Evolutionary conservation across 2,797 vertebrate genomes (phyloP).

Genomic region (Echiichthys vipera): DNA sequence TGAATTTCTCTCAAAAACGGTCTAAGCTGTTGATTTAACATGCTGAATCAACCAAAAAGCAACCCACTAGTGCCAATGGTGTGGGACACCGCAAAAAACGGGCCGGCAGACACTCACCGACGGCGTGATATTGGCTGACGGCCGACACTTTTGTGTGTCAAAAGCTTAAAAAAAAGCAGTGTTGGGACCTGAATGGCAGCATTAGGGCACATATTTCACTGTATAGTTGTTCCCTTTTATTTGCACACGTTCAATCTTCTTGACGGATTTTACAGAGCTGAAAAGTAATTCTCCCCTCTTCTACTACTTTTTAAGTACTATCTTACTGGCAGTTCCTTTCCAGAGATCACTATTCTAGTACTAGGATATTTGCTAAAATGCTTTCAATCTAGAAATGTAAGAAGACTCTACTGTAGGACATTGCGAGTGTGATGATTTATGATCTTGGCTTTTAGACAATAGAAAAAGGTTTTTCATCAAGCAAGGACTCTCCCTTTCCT

Average conservation of each 20-base stretch:
- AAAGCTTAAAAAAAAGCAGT: constrained; percentile 14
- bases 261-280: not conserved
- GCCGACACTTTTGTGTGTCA: too few relatives aligned
- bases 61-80: too few relatives aligned
- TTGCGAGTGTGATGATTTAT: not conserved
- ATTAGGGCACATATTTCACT: not conserved
- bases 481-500: not conserved
- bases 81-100: too few relatives aligned
- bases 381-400: too few relatives aligned
- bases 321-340: not conserved
- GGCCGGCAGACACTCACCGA: too few relatives aligned
- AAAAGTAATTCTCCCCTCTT: not conserved
- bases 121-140: too few relatives aligned
- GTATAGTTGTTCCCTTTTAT: not conserved
- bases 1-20: too few relatives aligned
- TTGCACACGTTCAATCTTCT: constrained; percentile 1
- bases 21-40: too few relatives aligned
- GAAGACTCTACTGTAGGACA: not conserved
- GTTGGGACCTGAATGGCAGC: not conserved
- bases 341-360: not conserved
- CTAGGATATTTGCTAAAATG: not conserved
- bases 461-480: not conserved
- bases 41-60: too few relatives aligned
- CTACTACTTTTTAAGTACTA: not conserved
- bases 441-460: not conserved